Evolutionary conservation across 2,888 invertebrate species (phyloP), one percentile per base, ranked within the genome.

Genomic region (Phyllotreta striolata): DNA sequence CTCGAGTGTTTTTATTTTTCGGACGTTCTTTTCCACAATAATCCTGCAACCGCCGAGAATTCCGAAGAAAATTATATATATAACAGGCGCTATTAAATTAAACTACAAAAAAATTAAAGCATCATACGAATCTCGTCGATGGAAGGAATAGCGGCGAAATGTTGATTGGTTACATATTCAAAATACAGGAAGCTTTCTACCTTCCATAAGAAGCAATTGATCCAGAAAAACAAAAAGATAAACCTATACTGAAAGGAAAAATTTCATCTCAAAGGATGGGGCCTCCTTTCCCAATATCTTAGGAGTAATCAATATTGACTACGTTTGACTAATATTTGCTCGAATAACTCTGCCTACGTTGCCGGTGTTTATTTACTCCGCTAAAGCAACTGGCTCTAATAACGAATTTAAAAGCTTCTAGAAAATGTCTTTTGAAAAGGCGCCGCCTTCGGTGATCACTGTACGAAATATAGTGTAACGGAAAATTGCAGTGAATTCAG

Each of bases 301-400:
- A 70, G 55, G 58, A 66, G 69, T 70, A 71, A 74, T 74, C 74
- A 73, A 74, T 74, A 72, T 69, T 68, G 63, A 69, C 71, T 69
- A 63, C 70, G 71, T 73, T 72, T 70, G 69, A 67, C 73, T 72
- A 71, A 73, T 72, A 73, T 72, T 73, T 74, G 70, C 72, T 70
- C 68, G 67, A 71, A 70, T 73, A 71, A 70, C 68, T 71, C 69
- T 70, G 71, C 70, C 69, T 70, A 70, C 70, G 70, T 70, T 72
- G 67, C 67, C 68, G 69, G 62, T 72, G 73, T 73, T 73, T 72
- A 72, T 72, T 72, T 71, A 70, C 67, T 64, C 66, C 49, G 47
- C 66, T 64, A 70, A 66, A 72, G 65, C 66, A 67, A 65, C 51
- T 51, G 51, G 59, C 59, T 52, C 43, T 51, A 51, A 59, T 59